These are phyloP conservation scores for Drosophila malerkotliana DNA, from an alignment of 1,140 invertebrate genomes.

Conservation along the genomic window DNA sequence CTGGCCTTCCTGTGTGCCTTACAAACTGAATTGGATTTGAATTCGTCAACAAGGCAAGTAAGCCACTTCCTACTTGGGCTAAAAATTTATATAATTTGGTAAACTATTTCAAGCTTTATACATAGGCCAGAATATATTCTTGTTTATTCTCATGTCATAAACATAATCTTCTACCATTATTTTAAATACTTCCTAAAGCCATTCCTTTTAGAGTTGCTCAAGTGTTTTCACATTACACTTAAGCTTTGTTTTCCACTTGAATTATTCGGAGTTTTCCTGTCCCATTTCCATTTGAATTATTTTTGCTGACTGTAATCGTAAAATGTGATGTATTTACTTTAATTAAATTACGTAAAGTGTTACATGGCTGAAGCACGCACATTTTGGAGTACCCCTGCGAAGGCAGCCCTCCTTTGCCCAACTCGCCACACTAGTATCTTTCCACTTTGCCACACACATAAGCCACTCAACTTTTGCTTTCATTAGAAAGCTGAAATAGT, in stretches of 20 bases:
- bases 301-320: conserved; percentile 59
- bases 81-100: conserved; percentile 71
- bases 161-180: neutral
- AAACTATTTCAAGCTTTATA: conserved; percentile 50
- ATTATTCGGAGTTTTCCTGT: conserved; percentile 33
- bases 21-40: conserved; percentile 20
- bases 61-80: conserved; percentile 74
- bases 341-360: conserved; percentile 79
- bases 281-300: conserved; percentile 32
- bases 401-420: conserved; percentile 3
- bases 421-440: conserved; percentile 14
- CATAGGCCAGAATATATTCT: conserved; percentile 16
- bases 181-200: neutral
- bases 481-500: conserved; percentile 70
- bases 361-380: conserved; percentile 66
- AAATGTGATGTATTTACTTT: conserved; percentile 65
- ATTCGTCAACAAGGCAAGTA: conserved; percentile 70
- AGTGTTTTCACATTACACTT: conserved; percentile 35
- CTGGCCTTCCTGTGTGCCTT: conserved; percentile 61
- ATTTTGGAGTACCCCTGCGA: conserved; percentile 20
- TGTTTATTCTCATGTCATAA: neutral
- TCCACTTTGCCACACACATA: conserved; percentile 37
- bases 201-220: conserved; percentile 7
- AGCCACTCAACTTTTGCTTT: conserved; percentile 55
- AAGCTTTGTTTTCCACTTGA: conserved; percentile 32